A percentile compares a stretch with the other conserved stretches of the same genome.
These are phyloP conservation scores for Sinocyclocheilus anophthalmus DNA, from an alignment of 2,113 vertebrate species.

Conservation along the genomic window DNA sequence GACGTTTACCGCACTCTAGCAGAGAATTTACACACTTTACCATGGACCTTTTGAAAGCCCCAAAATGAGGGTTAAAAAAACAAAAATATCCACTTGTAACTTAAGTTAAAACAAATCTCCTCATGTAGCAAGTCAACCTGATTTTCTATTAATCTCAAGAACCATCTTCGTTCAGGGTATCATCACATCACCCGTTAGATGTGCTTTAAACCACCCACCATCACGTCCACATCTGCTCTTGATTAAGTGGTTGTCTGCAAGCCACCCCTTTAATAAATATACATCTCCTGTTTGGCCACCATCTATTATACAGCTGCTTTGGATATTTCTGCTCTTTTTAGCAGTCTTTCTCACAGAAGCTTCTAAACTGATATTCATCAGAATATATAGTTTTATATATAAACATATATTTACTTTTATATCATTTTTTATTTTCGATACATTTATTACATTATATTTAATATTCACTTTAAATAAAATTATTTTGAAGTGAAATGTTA, in stretches of 20 bases:
- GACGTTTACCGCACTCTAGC: constrained; percentile 49
- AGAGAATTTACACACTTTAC: constrained; percentile 45
- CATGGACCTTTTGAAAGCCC: background rate
- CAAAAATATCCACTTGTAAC: background rate
- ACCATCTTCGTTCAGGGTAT: background rate
- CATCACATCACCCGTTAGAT: background rate
- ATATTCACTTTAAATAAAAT: too few species aligned
- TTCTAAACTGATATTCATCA: background rate
- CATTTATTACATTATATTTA: too few species aligned
- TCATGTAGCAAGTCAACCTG: background rate
- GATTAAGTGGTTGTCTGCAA: constrained; percentile 42
- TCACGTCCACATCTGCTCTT: constrained; percentile 52
- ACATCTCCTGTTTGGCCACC: background rate
- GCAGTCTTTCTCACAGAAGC: background rate
- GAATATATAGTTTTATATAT: too few species aligned
- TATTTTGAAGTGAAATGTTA: too few species aligned
- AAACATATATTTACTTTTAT: too few species aligned
- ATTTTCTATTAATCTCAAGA: constrained; percentile 6
- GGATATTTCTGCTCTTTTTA: constrained; percentile 18
- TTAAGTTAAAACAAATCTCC: constrained; percentile 11
- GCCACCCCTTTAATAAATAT: constrained; percentile 41
- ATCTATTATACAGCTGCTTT: background rate
- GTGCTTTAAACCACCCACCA: constrained; percentile 37
- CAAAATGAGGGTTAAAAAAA: background rate
- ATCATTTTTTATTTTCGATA: too few species aligned